These are phyloP conservation scores for Vombatus ursinus DNA, from an alignment of 2,113 vertebrate species.

Conservation along the genomic window DNA sequence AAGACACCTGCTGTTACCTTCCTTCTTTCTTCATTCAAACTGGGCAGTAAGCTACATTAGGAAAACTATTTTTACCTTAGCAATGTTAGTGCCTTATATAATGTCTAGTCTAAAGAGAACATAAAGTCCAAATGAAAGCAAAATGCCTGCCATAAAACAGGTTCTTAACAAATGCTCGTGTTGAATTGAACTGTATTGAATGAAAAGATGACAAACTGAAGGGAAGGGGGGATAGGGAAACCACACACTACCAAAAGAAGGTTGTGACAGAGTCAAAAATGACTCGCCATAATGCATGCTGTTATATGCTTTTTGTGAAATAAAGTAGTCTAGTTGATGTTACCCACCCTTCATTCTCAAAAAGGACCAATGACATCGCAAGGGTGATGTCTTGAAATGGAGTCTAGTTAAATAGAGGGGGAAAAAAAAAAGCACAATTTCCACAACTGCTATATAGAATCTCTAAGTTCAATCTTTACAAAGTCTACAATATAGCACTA, in stretches of 20 bases:
- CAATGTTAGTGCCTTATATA: slow-evolving; percentile 21
- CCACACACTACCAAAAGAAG: slow-evolving; percentile 27
- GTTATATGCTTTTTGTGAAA: slow-evolving; percentile 44
- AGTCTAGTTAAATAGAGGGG: slow-evolving; percentile 30
- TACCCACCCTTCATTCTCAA: not conserved
- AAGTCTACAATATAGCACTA: not conserved
- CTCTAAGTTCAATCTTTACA: slow-evolving; percentile 23
- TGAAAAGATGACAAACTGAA: slow-evolving; percentile 56
- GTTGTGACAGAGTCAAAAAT: slow-evolving; percentile 40
- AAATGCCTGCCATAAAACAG: not conserved
- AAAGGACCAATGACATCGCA: not conserved
- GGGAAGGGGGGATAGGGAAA: slow-evolving; percentile 16
- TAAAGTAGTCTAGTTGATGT: slow-evolving; percentile 36
- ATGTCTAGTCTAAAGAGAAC: slow-evolving; percentile 58
- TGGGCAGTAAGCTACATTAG: not conserved
- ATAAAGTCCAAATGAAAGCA: slow-evolving; percentile 44
- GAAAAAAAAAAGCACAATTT: slow-evolving; percentile 53
- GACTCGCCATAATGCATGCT: slow-evolving; percentile 4
- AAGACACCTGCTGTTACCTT: not conserved
- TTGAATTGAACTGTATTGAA: not conserved
- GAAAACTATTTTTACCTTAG: not conserved
- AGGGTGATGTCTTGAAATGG: not conserved
- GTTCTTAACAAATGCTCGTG: not conserved
- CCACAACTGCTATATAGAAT: slow-evolving; percentile 53
- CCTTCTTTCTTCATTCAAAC: not conserved